A percentile compares a stretch with the other conserved stretches of the same genome.
Conservation (phyloP, 2,888 invertebrate species). For the Limnephilus lunatus region DNA sequence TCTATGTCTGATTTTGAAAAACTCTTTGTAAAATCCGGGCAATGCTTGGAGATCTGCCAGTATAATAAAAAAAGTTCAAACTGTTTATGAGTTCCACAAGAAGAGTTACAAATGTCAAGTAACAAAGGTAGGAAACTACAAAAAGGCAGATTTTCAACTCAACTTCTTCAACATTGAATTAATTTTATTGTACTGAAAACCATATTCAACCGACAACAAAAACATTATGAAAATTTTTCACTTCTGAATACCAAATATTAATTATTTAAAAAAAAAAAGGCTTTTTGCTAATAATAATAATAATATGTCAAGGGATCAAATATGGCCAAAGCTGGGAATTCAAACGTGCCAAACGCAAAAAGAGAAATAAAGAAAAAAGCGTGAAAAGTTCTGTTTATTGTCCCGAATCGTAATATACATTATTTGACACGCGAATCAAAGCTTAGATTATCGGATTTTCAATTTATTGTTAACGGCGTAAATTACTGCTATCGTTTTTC, state of each 20-base stretch:
- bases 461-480: constrained; percentile 36
- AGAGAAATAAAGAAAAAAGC: not conserved
- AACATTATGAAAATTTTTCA: not conserved
- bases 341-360: not conserved
- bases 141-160: not conserved
- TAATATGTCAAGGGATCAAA: not conserved
- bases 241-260: not conserved
- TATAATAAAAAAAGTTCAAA: no score
- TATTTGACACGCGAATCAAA: constrained; percentile 47
- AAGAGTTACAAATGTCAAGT: not conserved
- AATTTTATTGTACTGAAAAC: not conserved
- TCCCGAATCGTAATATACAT: constrained; percentile 4
- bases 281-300: not conserved
- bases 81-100: not conserved
- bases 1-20: no score
- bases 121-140: no score
- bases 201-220: not conserved
- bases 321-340: not conserved
- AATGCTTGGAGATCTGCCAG: no score
- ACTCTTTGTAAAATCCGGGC: no score
- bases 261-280: not conserved
- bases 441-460: constrained; percentile 45
- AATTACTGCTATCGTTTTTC: constrained; percentile 34
- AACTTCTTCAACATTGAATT: not conserved
- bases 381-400: constrained; percentile 15